A percentile compares a stretch with the other conserved stretches of the same genome.
These are phyloP conservation scores for Rhinolophus sinicus DNA, from an alignment of 2,113 vertebrate genomes.

Conservation along the genomic window DNA sequence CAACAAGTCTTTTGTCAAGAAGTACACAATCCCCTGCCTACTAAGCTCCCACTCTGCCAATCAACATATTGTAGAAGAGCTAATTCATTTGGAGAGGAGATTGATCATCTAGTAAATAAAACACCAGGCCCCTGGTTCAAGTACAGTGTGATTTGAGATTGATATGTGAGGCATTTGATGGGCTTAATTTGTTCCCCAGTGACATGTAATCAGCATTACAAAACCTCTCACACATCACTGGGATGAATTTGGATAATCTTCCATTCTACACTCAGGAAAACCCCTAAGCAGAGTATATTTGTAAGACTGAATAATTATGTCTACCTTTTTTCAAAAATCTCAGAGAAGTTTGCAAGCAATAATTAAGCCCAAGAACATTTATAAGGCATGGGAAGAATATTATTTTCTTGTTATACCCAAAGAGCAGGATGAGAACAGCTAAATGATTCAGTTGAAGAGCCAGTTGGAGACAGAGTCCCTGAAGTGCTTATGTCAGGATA, in stretches of 20 bases:
- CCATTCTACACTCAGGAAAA: constrained; percentile 48
- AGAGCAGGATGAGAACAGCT: not conserved
- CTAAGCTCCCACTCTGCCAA: not conserved
- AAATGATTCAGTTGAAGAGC: not conserved
- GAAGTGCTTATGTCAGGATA: not conserved
- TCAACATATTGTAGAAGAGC: not conserved
- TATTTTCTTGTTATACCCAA: constrained; percentile 29
- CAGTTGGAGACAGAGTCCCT: not conserved
- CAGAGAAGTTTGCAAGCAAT: constrained; percentile 22
- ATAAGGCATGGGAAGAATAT: not conserved
- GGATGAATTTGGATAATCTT: constrained; percentile 64
- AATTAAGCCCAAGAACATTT: constrained; percentile 42
- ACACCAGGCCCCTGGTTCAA: not conserved
- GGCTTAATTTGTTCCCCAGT: constrained; percentile 61
- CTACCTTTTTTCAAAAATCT: not conserved
- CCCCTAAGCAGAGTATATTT: not conserved
- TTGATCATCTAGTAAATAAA: constrained; percentile 15
- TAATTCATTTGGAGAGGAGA: constrained; percentile 4
- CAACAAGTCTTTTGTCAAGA: not conserved
- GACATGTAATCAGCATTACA: constrained; percentile 65
- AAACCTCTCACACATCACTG: constrained; percentile 23
- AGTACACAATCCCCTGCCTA: not conserved
- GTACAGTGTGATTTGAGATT: not conserved
- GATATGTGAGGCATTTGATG: constrained; percentile 43
- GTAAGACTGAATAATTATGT: constrained; percentile 31